phyloP scores from a whole-genome alignment of 1,140 invertebrate genomes.

The Tachypleus tridentatus region DNA sequence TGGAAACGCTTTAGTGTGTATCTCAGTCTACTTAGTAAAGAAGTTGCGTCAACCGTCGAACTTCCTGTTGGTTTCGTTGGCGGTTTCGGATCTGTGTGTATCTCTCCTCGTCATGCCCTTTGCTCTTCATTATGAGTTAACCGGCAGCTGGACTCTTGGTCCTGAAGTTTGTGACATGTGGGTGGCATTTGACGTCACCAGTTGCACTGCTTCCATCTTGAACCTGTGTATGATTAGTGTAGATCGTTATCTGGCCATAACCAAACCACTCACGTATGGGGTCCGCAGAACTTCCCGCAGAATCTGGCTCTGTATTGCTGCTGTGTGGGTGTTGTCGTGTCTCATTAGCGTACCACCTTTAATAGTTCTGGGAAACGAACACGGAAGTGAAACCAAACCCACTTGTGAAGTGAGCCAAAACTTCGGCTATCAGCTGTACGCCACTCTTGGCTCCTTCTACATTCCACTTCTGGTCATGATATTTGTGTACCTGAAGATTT shows the following conservation, averaged over 20 bases:
- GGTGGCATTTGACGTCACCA: conserved; percentile 85
- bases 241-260: conserved; percentile 84
- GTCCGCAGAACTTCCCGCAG: conserved; percentile 74
- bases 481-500: conserved; percentile 93
- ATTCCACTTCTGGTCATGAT: conserved; percentile 92
- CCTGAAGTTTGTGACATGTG: conserved; percentile 60
- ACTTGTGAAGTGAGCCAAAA: conserved; percentile 26
- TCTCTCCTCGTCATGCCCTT: conserved; percentile 59
- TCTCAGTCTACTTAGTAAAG: conserved; percentile 73
- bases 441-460: conserved; percentile 85
- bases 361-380: conserved; percentile 71
- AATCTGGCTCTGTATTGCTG: conserved; percentile 73
- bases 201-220: conserved; percentile 90
- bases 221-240: conserved; percentile 73
- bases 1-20: conserved; percentile 74
- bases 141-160: conserved; percentile 72
- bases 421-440: conserved; percentile 68
- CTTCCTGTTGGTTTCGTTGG: conserved; percentile 79
- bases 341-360: conserved; percentile 64
- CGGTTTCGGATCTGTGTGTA: conserved; percentile 61
- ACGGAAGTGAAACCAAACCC: conserved; percentile 24
- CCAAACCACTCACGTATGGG: conserved; percentile 82
- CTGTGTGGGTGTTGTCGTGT: conserved; percentile 83
- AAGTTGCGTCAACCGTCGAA: conserved; percentile 56
- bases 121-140: conserved; percentile 62